A percentile compares a stretch with the other conserved stretches of the same genome.
Evolutionary conservation across 2,113 vertebrate genomes (phyloP).

Genomic region (Reinhardtius hippoglossoides): DNA sequence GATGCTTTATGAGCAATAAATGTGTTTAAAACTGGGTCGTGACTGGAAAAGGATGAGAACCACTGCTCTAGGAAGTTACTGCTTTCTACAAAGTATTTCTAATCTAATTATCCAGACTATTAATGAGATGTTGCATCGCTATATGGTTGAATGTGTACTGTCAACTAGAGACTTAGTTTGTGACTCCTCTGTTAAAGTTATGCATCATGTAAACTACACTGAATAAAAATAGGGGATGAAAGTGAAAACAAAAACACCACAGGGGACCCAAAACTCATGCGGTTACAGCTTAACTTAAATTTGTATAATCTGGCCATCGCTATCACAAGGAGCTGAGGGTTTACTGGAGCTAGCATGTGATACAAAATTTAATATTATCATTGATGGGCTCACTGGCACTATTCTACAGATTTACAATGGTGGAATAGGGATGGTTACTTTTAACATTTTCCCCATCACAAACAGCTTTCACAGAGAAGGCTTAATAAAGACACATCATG

Average conservation of each 20-base stretch:
- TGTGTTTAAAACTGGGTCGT: background rate
- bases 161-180: conserved; percentile 20
- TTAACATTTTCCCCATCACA: background rate
- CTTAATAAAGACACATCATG: conserved; percentile 52
- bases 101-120: conserved; percentile 8
- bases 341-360: conserved; percentile 42
- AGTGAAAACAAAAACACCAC: conserved; percentile 22
- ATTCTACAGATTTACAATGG: conserved; percentile 23
- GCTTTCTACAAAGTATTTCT: background rate
- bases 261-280: conserved; percentile 9
- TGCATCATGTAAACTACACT: conserved; percentile 33
- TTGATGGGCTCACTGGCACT: conserved; percentile 21
- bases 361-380: conserved; percentile 43
- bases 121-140: conserved; percentile 4
- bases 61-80: background rate
- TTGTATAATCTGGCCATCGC: conserved; percentile 31
- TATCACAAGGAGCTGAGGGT: conserved; percentile 25
- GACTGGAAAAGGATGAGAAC: conserved; percentile 3
- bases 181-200: conserved; percentile 1
- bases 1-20: background rate
- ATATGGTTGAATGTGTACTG: conserved; percentile 30
- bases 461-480: conserved; percentile 33
- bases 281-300: background rate
- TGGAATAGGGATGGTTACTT: conserved; percentile 13
- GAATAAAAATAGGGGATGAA: background rate